Conservation (phyloP, 2,888 invertebrate species). For the Sinohyriopsis cumingii region DNA sequence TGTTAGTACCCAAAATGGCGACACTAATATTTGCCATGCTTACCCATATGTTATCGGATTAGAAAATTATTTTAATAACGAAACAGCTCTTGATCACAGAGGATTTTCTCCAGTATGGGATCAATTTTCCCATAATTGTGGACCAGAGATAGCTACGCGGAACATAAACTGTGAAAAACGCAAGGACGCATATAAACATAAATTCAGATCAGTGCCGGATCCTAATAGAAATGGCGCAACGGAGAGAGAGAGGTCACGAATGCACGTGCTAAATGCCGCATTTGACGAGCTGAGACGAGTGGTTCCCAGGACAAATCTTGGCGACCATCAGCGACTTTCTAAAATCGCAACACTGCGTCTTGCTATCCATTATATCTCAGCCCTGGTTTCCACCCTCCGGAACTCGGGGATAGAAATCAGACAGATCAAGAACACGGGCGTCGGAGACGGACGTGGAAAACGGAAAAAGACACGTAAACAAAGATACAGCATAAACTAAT, state of each 20-base stretch:
- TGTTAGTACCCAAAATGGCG: no score
- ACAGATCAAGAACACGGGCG: slow-evolving; percentile 43
- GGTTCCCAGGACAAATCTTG: slow-evolving; percentile 68
- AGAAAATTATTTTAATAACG: no score
- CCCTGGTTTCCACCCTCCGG: slow-evolving; percentile 58
- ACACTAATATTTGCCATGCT: no score
- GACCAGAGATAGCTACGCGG: no score
- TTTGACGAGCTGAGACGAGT: slow-evolving; percentile 69
- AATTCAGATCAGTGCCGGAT: slow-evolving; percentile 23
- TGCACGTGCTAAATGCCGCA: slow-evolving; percentile 71
- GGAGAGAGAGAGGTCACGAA: slow-evolving; percentile 68
- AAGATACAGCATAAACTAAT: slow-evolving; percentile 8
- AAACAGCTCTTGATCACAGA: no score
- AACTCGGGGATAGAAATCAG: slow-evolving; percentile 59
- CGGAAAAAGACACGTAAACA: slow-evolving; percentile 43
- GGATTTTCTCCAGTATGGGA: no score
- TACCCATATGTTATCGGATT: no score
- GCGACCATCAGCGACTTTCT: slow-evolving; percentile 70
- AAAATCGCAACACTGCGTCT: slow-evolving; percentile 71
- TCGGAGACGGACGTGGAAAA: slow-evolving; percentile 54
- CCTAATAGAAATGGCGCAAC: slow-evolving; percentile 60
- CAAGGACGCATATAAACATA: no score
- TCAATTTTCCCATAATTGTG: no score
- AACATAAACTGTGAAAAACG: no score
- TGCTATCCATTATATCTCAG: slow-evolving; percentile 71